phyloP scores from a whole-genome alignment of 2,113 vertebrate genomes.

The Callospermophilus lateralis region DNA sequence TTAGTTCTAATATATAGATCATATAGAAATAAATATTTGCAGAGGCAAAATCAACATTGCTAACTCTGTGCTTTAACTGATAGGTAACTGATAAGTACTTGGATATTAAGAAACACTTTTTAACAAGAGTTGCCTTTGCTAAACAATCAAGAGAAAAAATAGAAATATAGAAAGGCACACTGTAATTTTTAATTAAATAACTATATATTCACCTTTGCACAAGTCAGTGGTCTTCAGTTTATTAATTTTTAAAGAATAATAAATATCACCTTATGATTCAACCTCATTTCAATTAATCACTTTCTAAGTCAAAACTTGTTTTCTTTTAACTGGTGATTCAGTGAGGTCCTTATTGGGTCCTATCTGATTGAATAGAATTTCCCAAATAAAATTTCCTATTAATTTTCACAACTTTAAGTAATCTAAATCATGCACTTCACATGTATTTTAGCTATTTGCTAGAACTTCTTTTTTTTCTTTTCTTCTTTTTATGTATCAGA shows the following conservation, averaged over 20 bases:
- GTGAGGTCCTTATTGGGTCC: neutral
- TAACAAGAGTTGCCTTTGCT: too few species aligned
- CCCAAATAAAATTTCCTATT: neutral
- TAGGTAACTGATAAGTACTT: neutral
- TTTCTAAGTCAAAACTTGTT: neutral
- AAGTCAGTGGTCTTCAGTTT: neutral
- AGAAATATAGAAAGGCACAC: neutral
- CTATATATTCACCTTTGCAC: neutral
- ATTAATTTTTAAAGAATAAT: neutral
- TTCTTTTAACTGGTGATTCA: neutral
- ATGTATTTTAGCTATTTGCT: neutral
- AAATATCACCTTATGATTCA: neutral
- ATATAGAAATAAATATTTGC: neutral
- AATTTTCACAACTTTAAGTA: neutral
- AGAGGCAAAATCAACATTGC: neutral
- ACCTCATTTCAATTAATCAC: neutral
- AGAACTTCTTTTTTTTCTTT: neutral
- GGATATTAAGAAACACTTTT: neutral
- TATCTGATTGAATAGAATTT: neutral
- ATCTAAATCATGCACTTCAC: neutral
- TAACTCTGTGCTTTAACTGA: neutral
- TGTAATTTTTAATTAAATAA: neutral
- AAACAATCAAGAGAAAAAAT: neutral
- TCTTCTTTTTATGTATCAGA: too few species aligned
- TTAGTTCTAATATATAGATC: neutral